Evolutionary conservation across 2,888 invertebrate genomes (phyloP).

Genomic region (Orthonychiurus folsomi): DNA sequence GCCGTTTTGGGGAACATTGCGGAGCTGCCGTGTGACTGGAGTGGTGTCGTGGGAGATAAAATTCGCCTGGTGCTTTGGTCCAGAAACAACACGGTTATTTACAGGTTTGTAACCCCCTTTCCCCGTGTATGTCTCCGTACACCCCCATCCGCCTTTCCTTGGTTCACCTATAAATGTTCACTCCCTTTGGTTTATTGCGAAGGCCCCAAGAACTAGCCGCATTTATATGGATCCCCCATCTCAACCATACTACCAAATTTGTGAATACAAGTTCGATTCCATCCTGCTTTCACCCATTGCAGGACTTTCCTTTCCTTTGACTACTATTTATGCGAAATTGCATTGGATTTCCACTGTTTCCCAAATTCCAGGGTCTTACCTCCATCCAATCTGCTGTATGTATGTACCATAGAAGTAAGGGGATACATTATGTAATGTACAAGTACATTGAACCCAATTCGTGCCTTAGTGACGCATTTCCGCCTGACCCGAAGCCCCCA

Average conservation of each 20-base stretch:
- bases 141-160: not conserved
- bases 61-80: conserved; percentile 40
- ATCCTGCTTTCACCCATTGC: not conserved
- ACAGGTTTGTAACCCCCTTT: conserved; percentile 32
- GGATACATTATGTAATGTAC: too few relatives aligned
- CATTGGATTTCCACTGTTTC: not conserved
- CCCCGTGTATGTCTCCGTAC: not conserved
- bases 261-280: too few relatives aligned
- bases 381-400: too few relatives aligned
- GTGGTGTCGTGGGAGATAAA: conserved; percentile 38
- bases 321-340: conserved; percentile 1
- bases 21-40: conserved; percentile 40
- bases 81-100: conserved; percentile 38
- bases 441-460: too few relatives aligned
- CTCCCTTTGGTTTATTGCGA: not conserved
- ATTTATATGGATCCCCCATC: too few relatives aligned
- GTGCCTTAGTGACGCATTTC: too few relatives aligned
- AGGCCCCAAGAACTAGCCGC: too few relatives aligned
- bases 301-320: not conserved
- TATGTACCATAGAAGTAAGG: too few relatives aligned
- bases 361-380: too few relatives aligned
- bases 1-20: conserved; percentile 39
- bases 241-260: too few relatives aligned
- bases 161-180: not conserved
- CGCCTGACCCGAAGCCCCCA: too few relatives aligned